Evolutionary conservation across 2,888 invertebrate species (phyloP).

Genomic region (Eupithecia tripunctaria): DNA sequence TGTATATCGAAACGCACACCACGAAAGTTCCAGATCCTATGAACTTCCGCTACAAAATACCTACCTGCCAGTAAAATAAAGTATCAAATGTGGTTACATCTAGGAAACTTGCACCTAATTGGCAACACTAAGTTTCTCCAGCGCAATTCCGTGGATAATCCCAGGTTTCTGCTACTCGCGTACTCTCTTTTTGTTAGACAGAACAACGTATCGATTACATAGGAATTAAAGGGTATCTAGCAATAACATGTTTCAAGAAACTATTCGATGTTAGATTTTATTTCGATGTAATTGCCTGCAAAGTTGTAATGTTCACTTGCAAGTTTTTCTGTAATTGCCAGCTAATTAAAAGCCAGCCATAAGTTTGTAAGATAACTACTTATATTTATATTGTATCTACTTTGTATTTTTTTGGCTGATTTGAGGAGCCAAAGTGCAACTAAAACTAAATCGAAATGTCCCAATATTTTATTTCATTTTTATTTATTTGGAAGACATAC

Average conservation of each 20-base stretch:
- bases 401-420: no score
- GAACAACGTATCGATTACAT: slow-evolving; percentile 53
- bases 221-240: slow-evolving; percentile 49
- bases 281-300: slow-evolving; percentile 9
- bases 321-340: no score
- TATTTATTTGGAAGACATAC: no score
- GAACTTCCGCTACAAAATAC: neutral
- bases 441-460: neutral
- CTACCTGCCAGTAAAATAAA: slow-evolving; percentile 4
- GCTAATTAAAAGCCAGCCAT: no score
- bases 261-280: slow-evolving; percentile 35
- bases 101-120: slow-evolving; percentile 13
- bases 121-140: slow-evolving; percentile 42
- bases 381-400: no score
- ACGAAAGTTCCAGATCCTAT: neutral
- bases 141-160: slow-evolving; percentile 66
- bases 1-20: neutral
- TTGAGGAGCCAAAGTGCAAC: neutral
- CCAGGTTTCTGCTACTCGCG: slow-evolving; percentile 60
- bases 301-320: neutral
- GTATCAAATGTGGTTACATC: slow-evolving; percentile 7
- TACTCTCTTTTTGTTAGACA: slow-evolving; percentile 51
- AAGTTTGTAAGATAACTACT: no score
- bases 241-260: slow-evolving; percentile 41
- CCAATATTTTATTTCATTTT: no score